A percentile compares a stretch with the other conserved stretches of the same genome.
phyloP scores from a whole-genome alignment of 2,113 vertebrate genomes.

The Sinosuthora webbiana region DNA sequence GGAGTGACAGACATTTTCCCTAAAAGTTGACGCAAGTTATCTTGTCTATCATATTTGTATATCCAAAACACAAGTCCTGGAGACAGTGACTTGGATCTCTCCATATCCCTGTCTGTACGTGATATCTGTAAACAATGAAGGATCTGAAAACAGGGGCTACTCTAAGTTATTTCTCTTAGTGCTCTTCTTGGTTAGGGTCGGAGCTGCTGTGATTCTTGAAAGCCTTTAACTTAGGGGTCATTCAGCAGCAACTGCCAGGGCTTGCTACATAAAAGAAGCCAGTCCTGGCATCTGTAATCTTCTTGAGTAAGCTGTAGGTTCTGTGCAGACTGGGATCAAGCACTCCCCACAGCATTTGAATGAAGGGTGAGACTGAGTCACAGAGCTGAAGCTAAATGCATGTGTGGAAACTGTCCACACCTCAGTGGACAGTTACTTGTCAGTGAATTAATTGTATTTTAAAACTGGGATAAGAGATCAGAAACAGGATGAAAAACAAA shows the following conservation, averaged over 20 bases:
- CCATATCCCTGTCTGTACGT: neutral
- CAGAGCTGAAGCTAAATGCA: neutral
- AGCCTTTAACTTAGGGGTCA: neutral
- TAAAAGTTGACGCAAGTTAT: neutral
- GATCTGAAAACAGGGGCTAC: neutral
- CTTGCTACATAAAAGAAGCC: neutral
- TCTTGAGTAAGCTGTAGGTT: neutral
- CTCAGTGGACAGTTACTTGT: neutral
- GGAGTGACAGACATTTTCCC: neutral
- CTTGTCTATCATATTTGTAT: neutral
- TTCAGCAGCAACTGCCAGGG: neutral
- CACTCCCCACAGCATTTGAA: neutral
- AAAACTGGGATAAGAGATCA: neutral
- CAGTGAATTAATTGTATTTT: neutral
- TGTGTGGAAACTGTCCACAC: neutral
- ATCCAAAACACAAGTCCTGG: neutral
- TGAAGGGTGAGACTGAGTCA: neutral
- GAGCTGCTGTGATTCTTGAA: neutral
- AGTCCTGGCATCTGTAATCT: neutral
- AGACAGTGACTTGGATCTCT: neutral
- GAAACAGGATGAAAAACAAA: neutral
- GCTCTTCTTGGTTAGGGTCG: neutral
- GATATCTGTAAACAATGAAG: neutral
- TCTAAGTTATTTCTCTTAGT: neutral
- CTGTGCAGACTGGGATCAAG: neutral